Conservation (phyloP, 2,888 invertebrate genomes). For the Fissipunctia ypsillon region DNA sequence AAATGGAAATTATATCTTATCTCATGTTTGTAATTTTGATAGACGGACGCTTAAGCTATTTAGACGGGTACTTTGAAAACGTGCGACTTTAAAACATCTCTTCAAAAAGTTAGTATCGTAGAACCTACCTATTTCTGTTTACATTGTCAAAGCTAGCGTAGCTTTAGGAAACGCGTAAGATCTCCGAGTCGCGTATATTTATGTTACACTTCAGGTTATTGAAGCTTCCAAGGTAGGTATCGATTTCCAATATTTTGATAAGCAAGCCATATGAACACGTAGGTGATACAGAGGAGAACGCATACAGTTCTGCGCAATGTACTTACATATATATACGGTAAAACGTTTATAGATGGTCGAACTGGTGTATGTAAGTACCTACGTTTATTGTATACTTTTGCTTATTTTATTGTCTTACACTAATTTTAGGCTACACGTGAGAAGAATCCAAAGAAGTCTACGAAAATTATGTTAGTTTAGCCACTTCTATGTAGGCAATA, state of each 20-base stretch:
- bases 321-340: not conserved
- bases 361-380: not conserved
- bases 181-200: slow-evolving; percentile 44
- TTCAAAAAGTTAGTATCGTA: not conserved
- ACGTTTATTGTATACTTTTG: not conserved
- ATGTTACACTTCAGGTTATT: slow-evolving; percentile 52
- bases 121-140: not conserved
- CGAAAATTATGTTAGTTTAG: not conserved
- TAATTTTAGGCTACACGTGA: slow-evolving; percentile 12
- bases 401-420: not conserved
- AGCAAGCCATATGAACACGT: slow-evolving; percentile 46
- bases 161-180: slow-evolving; percentile 32
- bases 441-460: not conserved
- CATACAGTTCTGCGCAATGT: slow-evolving; percentile 26
- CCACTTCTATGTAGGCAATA: not conserved
- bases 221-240: slow-evolving; percentile 51
- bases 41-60: not conserved
- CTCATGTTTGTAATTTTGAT: not conserved
- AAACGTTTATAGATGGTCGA: not conserved
- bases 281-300: slow-evolving; percentile 38
- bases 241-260: slow-evolving; percentile 67
- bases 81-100: not conserved
- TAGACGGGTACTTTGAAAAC: slow-evolving; percentile 9
- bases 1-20: slow-evolving; percentile 10
- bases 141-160: slow-evolving; percentile 17